Conservation (phyloP, 1,140 invertebrate genomes). For the Hyposmocoma kahamanoa region DNA sequence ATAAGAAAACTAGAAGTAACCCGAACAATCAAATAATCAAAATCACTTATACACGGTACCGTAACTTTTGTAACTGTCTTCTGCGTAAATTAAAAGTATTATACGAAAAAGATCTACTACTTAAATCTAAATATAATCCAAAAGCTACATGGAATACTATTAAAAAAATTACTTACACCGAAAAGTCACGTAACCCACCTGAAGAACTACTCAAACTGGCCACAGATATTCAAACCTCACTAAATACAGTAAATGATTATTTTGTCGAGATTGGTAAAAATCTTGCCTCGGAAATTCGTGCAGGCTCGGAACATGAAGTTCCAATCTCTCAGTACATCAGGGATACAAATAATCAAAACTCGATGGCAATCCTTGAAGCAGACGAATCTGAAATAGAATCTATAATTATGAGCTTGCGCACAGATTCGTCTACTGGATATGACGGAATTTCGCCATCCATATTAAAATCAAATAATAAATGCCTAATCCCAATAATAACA, state of each 20-base stretch:
- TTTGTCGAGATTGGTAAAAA: not conserved
- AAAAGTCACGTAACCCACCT: not conserved
- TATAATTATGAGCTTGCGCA: too few relatives aligned
- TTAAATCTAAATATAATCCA: not conserved
- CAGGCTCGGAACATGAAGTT: too few relatives aligned
- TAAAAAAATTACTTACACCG: not conserved
- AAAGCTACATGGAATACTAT: conserved; percentile 3
- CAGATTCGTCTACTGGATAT: too few relatives aligned
- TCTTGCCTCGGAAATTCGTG: too few relatives aligned
- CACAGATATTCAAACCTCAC: not conserved
- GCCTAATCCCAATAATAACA: too few relatives aligned
- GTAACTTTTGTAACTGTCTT: conserved; percentile 2
- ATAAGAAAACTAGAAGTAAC: not conserved
- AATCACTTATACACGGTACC: conserved; percentile 6
- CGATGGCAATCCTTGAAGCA: too few relatives aligned
- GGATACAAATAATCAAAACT: too few relatives aligned
- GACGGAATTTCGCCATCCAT: too few relatives aligned
- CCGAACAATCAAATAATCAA: not conserved
- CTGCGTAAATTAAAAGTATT: not conserved
- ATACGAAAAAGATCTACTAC: not conserved
- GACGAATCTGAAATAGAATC: too few relatives aligned
- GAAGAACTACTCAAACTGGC: not conserved
- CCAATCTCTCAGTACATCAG: too few relatives aligned
- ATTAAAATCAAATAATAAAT: too few relatives aligned
- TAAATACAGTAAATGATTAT: not conserved